phyloP scores from a whole-genome alignment of 2,888 invertebrate genomes.

The Zootermopsis nevadensis region DNA sequence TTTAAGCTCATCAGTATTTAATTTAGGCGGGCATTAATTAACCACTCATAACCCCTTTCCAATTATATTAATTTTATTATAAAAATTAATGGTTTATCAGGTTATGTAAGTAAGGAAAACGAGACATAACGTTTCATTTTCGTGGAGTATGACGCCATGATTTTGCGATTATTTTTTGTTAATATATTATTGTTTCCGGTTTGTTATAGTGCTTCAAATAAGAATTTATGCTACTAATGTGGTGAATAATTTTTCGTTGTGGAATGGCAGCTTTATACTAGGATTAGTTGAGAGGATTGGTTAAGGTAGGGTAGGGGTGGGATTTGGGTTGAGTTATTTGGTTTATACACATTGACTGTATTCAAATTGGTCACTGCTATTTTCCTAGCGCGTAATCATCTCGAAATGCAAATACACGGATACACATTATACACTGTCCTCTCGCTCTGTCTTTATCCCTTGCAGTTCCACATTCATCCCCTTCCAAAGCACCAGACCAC shows the following conservation, averaged over 20 bases:
- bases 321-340: background rate
- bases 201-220: background rate
- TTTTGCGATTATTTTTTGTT: too few relatives aligned
- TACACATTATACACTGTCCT: background rate
- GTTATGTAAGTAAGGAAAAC: too few relatives aligned
- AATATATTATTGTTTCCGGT: background rate
- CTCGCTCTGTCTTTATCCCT: background rate
- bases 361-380: conserved; percentile 15
- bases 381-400: conserved; percentile 14
- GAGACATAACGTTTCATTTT: too few relatives aligned
- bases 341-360: conserved; percentile 1
- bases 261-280: background rate
- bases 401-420: conserved; percentile 4
- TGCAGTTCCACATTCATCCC: background rate
- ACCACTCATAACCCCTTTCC: too few relatives aligned
- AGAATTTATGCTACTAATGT: background rate
- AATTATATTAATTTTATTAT: too few relatives aligned
- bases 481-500: background rate
- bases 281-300: background rate
- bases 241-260: background rate
- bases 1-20: too few relatives aligned
- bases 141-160: too few relatives aligned
- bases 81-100: too few relatives aligned
- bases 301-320: background rate
- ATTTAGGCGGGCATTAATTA: too few relatives aligned